Percentiles rank a stretch among this genome's conserved stretches.
Conservation (phyloP, 2,797 vertebrate genomes). For the Chaetophractus vellerosus region DNA sequence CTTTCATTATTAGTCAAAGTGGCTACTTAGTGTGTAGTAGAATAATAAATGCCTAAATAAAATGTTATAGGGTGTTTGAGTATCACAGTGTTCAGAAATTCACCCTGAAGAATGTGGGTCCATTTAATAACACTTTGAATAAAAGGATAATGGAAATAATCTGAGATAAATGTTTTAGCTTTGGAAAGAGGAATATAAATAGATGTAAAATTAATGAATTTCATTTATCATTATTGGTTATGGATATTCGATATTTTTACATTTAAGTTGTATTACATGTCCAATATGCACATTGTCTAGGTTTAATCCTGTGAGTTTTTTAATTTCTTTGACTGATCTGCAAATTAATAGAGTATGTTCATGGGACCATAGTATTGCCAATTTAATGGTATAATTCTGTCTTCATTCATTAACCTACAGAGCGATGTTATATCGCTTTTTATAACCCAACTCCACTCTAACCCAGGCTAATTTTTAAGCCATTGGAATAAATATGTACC, state of each 20-base stretch:
- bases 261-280: slow-evolving; percentile 23
- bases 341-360: slow-evolving; percentile 8
- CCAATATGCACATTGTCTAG: neutral
- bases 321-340: neutral
- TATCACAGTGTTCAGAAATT: neutral
- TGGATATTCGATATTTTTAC: neutral
- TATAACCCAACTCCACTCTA: neutral
- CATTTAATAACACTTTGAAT: slow-evolving; percentile 35
- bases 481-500: neutral
- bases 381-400: neutral
- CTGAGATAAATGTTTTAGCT: slow-evolving; percentile 18
- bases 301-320: neutral
- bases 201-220: neutral
- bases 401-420: slow-evolving; percentile 17
- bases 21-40: neutral
- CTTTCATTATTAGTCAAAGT: neutral
- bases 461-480: slow-evolving; percentile 2
- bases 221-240: neutral
- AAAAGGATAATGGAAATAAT: slow-evolving; percentile 23
- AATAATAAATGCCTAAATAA: slow-evolving; percentile 15
- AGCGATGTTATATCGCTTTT: neutral
- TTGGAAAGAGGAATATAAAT: neutral
- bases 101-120: neutral
- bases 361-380: neutral
- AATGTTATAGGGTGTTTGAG: neutral